A percentile compares a stretch with the other conserved stretches of the same genome.
phyloP scores from a whole-genome alignment of 2,113 vertebrate species.

The Bufo bufo region DNA sequence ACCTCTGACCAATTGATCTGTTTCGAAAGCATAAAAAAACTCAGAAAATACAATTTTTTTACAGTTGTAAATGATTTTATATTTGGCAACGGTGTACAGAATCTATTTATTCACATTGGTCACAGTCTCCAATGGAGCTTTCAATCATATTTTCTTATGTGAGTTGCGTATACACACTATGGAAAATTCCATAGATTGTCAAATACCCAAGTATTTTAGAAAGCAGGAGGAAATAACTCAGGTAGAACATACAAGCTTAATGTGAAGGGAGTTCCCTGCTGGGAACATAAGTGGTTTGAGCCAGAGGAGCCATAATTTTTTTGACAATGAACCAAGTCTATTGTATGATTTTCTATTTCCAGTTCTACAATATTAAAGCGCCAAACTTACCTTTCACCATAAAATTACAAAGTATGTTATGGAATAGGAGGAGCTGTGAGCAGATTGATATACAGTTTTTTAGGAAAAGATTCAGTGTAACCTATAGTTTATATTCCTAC shows the following conservation, averaged over 20 bases:
- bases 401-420: no score
- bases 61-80: background rate
- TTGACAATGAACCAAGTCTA: background rate
- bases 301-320: background rate
- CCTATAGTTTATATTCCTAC: no score
- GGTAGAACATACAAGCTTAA: background rate
- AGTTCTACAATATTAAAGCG: background rate
- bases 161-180: background rate
- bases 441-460: no score
- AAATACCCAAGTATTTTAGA: background rate
- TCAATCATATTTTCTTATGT: background rate
- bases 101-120: conserved; percentile 16
- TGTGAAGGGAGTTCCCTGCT: background rate
- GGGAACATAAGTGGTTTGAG: background rate
- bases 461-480: no score
- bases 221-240: background rate
- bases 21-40: background rate
- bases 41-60: background rate
- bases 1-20: background rate
- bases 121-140: conserved; percentile 5
- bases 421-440: no score
- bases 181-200: background rate
- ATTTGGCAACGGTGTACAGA: background rate
- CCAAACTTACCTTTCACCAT: background rate
- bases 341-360: background rate